These are phyloP conservation scores for Macropis europaea DNA, from an alignment of 2,888 invertebrate genomes.

Conservation along the genomic window DNA sequence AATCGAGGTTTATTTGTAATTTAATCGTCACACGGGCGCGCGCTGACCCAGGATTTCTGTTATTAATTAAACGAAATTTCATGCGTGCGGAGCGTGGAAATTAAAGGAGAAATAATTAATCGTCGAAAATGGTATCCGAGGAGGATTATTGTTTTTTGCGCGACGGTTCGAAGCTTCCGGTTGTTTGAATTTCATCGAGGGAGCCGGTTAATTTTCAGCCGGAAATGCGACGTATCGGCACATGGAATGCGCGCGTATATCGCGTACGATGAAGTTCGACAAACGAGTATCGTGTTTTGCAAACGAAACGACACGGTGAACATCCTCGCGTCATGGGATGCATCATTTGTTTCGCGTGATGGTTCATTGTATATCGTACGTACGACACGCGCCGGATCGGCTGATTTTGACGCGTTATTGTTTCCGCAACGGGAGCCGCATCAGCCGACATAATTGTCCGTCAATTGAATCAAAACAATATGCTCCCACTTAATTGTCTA, in stretches of 20 bases:
- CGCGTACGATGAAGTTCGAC: not conserved
- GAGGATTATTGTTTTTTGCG: conserved; percentile 8
- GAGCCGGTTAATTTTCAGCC: not conserved
- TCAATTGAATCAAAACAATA: conserved; percentile 35
- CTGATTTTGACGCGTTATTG: conserved; percentile 25
- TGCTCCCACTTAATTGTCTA: conserved; percentile 21
- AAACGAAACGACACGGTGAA: too few relatives aligned
- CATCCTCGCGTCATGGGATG: too few relatives aligned
- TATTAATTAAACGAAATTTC: conserved; percentile 35
- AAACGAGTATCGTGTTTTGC: not conserved
- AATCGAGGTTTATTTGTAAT: conserved; percentile 30
- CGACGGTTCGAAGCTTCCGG: not conserved
- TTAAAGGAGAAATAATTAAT: conserved; percentile 11
- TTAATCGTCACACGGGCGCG: not conserved
- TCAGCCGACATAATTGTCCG: not conserved
- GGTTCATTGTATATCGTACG: not conserved
- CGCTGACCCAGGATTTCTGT: conserved; percentile 2
- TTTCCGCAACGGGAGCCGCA: conserved; percentile 5
- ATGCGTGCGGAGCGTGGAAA: not conserved
- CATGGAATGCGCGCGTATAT: too few relatives aligned
- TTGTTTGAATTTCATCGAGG: not conserved
- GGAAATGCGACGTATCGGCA: not conserved
- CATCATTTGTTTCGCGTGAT: not conserved
- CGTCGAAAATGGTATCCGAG: conserved; percentile 11
- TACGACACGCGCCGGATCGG: not conserved